Base-by-base conservation (phyloP, 1,140 invertebrate species). In the Macrocentrus cingulum region DNA sequence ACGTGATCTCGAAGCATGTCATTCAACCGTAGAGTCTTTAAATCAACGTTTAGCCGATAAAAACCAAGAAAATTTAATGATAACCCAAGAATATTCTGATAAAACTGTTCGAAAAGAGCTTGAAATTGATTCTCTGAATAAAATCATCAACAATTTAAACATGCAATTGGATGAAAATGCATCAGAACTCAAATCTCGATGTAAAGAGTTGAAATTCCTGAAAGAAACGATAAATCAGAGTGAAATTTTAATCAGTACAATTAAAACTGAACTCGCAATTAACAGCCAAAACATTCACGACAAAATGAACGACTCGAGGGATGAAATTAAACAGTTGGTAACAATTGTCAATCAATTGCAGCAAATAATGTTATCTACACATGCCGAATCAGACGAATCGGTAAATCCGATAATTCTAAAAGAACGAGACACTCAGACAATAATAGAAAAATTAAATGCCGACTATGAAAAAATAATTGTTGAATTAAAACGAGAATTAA, bases 261-360 rank as follows among this genome's bases (percentile, higher is more conserved):
- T 51, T 3, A 22, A 20, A 36, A n/a, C 11, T 11, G 18, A 36
- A 20, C 9, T 37, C n/a, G 2, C 11, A 3, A 16, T 16, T 1
- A 25, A 29, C 18, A 34, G 37, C 19, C 16, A 20, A 8, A 36
- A 36, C 34, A 51, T 51, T 82, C 42, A 70, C 75, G 61, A 74
- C 44, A 80, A 84, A 65, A 57, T 82, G 36, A 69, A 75, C 49
- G 72, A 81, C 46, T 83, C 79, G 63, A 77, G 80, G 48, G 70
- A 75, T 56, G 74, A 82, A 53, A 42, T 82, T 7, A 68, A 65
- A 8, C 70, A 61, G 55, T 65, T 81, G 20, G 69, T 75, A 59
- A 59, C 65, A 22, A 71, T 79, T 51, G 70, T 75, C 29, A 63
- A 59, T 8, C 77, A 81, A 34, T 70, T 76, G 11, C 74, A 82